A percentile compares a stretch with the other conserved stretches of the same genome.
These are phyloP conservation scores for Montipora sp. DNA, from an alignment of 64 coral and sea anemone species.

Conservation along the genomic window DNA sequence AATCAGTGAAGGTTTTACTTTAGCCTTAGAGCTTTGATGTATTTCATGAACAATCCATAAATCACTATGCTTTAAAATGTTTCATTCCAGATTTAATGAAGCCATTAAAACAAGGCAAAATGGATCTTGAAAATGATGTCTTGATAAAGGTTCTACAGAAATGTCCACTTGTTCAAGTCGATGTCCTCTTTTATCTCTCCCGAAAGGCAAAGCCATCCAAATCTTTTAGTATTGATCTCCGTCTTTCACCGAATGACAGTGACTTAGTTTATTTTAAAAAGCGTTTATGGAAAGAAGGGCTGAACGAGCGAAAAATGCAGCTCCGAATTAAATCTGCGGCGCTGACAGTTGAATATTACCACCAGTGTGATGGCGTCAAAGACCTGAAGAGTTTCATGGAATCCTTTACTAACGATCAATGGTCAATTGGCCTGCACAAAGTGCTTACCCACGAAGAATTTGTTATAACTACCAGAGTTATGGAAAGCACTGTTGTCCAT, in stretches of 20 bases:
- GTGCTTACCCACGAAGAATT: neutral
- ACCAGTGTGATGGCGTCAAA: neutral
- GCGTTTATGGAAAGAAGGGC: neutral
- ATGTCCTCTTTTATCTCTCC: neutral
- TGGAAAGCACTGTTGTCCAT: conserved; percentile 1
- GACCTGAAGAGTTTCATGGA: neutral
- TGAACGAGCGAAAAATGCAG: neutral
- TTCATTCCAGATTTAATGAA: neutral
- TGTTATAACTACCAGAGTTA: neutral
- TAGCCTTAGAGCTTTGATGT: neutral
- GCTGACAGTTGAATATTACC: neutral
- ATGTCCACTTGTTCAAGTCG: neutral
- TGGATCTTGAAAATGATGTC: neutral
- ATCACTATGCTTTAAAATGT: neutral
- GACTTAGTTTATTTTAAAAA: neutral
- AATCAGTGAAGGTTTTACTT: neutral
- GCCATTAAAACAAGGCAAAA: neutral
- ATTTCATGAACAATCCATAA: neutral
- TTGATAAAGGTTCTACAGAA: neutral
- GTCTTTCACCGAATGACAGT: neutral
- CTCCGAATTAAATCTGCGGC: neutral
- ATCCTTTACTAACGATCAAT: conserved; percentile 1
- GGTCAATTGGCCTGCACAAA: neutral
- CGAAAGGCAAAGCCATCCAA: neutral
- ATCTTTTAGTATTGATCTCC: too few relatives aligned